A percentile compares a stretch with the other conserved stretches of the same genome.
Evolutionary conservation across 2,113 vertebrate species (phyloP).

Genomic region (Lasiurus borealis): DNA sequence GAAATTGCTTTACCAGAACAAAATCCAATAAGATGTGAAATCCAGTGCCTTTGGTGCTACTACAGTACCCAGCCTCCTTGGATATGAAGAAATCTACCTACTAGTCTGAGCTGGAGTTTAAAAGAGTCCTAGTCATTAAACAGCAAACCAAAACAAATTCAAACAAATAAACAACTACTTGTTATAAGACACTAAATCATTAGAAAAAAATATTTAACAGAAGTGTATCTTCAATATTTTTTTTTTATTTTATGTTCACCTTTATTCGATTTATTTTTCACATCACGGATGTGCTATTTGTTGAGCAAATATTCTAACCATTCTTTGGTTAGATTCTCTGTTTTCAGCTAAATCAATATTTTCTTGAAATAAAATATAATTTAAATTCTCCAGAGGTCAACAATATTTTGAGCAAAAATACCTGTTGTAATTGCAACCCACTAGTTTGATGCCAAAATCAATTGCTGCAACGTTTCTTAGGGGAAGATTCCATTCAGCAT

Average conservation of each 20-base stretch:
- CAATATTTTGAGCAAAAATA: constrained; percentile 65
- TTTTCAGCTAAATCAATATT: constrained; percentile 73
- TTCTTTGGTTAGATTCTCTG: constrained; percentile 58
- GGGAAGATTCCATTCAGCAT: neutral
- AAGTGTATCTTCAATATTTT: neutral
- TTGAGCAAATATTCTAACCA: constrained; percentile 43
- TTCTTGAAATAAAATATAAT: constrained; percentile 73
- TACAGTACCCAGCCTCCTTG: neutral
- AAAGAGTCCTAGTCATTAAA: constrained; percentile 34
- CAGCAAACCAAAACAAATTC: neutral
- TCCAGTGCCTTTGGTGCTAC: neutral
- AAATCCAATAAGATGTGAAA: constrained; percentile 70
- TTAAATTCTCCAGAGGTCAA: constrained; percentile 63
- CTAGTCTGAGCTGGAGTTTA: neutral
- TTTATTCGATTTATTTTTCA: constrained; percentile 66
- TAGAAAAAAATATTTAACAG: neutral
- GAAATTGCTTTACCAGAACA: constrained; percentile 77
- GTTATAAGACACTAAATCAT: neutral
- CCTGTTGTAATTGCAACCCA: constrained; percentile 46
- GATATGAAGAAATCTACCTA: constrained; percentile 21
- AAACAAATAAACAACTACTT: neutral
- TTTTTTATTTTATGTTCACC: neutral
- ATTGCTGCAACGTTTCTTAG: neutral
- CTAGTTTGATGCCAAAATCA: constrained; percentile 47
- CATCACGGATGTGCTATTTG: neutral